These are phyloP conservation scores for Cydia splendana DNA, from an alignment of 1,140 invertebrate genomes.

Conservation along the genomic window DNA sequence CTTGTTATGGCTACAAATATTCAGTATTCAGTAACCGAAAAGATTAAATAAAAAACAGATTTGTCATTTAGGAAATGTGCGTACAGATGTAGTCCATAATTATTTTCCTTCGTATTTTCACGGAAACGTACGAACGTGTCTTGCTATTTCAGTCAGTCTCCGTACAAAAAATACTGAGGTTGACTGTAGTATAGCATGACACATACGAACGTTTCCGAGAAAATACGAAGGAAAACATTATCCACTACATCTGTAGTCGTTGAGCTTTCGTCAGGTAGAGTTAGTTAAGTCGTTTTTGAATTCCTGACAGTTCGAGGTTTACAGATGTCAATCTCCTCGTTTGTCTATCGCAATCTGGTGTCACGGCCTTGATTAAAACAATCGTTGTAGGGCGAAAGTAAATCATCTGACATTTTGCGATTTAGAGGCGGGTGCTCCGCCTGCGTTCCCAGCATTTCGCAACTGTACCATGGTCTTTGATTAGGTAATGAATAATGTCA, in stretches of 20 bases:
- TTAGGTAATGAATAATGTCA: conserved; percentile 33
- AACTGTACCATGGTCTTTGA: conserved; percentile 40
- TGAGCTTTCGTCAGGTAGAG: background rate
- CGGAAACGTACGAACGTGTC: too few relatives aligned
- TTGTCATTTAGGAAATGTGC: background rate
- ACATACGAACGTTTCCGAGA: too few relatives aligned
- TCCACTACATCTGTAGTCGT: background rate
- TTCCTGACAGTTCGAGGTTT: conserved; percentile 28
- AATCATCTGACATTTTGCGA: conserved; percentile 61
- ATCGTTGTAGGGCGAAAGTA: conserved; percentile 55
- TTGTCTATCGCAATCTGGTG: conserved; percentile 37
- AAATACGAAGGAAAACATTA: too few relatives aligned
- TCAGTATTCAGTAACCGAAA: background rate
- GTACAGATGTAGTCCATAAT: too few relatives aligned
- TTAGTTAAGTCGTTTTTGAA: conserved; percentile 5
- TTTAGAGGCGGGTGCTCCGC: conserved; percentile 48
- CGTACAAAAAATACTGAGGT: too few relatives aligned
- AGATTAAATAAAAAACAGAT: too few relatives aligned
- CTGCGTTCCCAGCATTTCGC: conserved; percentile 47
- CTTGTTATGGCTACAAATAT: background rate
- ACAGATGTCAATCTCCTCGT: conserved; percentile 32
- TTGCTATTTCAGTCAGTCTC: too few relatives aligned
- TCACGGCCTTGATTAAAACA: conserved; percentile 54
- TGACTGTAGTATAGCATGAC: too few relatives aligned
- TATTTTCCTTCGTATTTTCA: too few relatives aligned